Evolutionary conservation across 2,113 vertebrate genomes (phyloP), one percentile per base, ranked within the genome.

Genomic region (Vulpes lagopus): DNA sequence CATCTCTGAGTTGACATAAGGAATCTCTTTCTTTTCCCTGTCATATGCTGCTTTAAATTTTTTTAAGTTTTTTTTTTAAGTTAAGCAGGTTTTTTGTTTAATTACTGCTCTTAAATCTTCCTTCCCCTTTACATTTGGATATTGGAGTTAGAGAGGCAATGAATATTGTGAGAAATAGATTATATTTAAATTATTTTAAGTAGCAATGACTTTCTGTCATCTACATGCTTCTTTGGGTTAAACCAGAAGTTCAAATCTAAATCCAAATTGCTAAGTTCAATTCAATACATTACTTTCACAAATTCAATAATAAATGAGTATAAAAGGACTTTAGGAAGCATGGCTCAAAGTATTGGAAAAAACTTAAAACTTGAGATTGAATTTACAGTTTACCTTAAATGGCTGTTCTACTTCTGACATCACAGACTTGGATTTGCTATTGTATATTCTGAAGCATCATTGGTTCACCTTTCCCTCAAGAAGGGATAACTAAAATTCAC

Each of bases 151-250:
- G 78, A 94, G 53, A 81, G 30, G 64, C 53, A 96, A 12, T 32
- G 23, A 23, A n/a, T 5, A 57, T 67, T 96, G 93, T 92, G 22
- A 93, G 65, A 89, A 96, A 81, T 82, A 82, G 35, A 88, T 35
- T 90, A 35, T 27, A 51, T 59, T 51, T 65, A 84, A 89, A 64
- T 94, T 62, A 80, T 95, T 90, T 97, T 89, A 57, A 89, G 35
- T 93, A 91, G 23, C 25, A 49, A 23, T 90, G 43, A 30, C 19
- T 92, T 83, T 53, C 38, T 96, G 30, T 53, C 32, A 76, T 76
- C 35, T 84, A 0, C 27, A 2, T 43, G 7, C 78, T 91, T 94
- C 73, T 91, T 65, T 67, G 55, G 51, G 22, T 86, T 89, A 67
- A 85, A 51, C 6, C 43, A 55, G 62, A 85, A 71, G 53, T 87